Percentiles rank a stretch among this genome's conserved stretches.
phyloP scores from a whole-genome alignment of 2,113 vertebrate species.

The Platysteira castanea region DNA sequence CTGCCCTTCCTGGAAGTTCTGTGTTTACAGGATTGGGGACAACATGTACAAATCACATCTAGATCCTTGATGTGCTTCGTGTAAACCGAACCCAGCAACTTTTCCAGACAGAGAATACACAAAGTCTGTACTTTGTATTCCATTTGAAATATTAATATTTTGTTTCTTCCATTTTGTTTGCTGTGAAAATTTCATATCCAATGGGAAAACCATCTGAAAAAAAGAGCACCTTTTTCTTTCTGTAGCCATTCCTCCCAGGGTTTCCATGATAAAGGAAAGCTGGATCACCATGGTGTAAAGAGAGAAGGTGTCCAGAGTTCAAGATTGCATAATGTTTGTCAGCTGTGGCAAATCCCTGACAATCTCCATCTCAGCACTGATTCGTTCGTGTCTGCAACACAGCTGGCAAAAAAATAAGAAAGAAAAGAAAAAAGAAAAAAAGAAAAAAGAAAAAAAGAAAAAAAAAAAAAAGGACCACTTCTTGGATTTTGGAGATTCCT shows the following conservation, averaged over 20 bases:
- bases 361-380: background rate
- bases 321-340: background rate
- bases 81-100: background rate
- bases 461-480: fast-evolving
- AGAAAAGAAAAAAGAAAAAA: background rate
- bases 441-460: background rate
- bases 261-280: background rate
- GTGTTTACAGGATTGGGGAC: background rate
- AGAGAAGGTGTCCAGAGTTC: background rate
- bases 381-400: background rate
- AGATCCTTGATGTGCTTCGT: background rate
- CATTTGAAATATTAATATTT: background rate
- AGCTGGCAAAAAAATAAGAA: background rate
- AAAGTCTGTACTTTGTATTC: background rate
- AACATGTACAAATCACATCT: background rate
- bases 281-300: background rate
- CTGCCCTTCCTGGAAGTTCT: background rate
- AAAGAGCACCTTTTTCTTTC: background rate
- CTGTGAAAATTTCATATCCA: background rate
- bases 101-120: background rate
- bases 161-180: background rate
- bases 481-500: background rate
- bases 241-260: background rate
- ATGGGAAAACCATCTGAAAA: background rate
- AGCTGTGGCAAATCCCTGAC: background rate